phyloP scores from a whole-genome alignment of 2,797 vertebrate species.

The Intellagama lesueurii region DNA sequence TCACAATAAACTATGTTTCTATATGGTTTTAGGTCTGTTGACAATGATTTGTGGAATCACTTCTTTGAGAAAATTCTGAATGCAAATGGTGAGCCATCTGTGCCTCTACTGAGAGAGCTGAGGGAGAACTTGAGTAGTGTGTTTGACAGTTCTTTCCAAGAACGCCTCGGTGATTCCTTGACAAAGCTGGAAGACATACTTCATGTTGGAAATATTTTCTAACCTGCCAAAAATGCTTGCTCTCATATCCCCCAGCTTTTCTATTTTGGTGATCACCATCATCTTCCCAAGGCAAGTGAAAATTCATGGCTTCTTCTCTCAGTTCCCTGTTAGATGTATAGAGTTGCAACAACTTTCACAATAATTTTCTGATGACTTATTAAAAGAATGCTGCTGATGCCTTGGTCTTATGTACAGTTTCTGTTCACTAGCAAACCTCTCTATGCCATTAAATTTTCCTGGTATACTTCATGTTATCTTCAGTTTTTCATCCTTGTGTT shows the following conservation, averaged over 20 bases:
- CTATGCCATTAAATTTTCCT: not conserved
- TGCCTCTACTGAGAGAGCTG: conserved; percentile 75
- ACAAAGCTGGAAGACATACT: conserved; percentile 70
- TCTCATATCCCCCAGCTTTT: not conserved
- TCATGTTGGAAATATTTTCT: conserved; percentile 58
- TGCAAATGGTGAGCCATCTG: conserved; percentile 71
- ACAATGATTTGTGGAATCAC: conserved; percentile 76
- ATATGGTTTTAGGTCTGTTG: conserved; percentile 72
- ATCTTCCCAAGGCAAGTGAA: not conserved
- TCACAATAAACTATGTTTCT: conserved; percentile 57
- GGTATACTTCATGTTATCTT: not conserved
- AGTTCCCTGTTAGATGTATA: not conserved
- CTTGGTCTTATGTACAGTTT: not conserved
- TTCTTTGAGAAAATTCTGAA: conserved; percentile 80
- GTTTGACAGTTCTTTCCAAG: conserved; percentile 76
- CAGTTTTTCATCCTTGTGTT: not conserved
- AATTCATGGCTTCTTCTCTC: conserved; percentile 28
- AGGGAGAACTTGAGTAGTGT: conserved; percentile 71
- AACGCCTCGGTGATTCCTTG: conserved; percentile 72
- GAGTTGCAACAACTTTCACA: conserved; percentile 11
- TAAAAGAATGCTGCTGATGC: conserved; percentile 16
- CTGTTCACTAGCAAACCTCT: not conserved
- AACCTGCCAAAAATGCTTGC: conserved; percentile 28
- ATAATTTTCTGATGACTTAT: not conserved
- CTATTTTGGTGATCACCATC: not conserved